Conservation (phyloP, 2,888 invertebrate genomes). For the Macrosoma leucophasiata region DNA sequence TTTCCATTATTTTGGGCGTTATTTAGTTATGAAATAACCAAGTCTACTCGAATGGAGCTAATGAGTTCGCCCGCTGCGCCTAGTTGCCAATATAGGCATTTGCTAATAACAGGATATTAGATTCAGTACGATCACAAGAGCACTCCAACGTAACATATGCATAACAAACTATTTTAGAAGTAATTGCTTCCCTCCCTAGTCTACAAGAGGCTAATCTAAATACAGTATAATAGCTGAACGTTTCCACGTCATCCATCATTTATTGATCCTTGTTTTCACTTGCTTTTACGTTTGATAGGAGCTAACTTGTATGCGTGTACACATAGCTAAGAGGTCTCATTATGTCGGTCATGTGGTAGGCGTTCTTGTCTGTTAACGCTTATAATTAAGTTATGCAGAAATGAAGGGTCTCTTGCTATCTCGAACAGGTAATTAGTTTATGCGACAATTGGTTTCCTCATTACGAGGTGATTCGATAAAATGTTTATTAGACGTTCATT, state of each 20-base stretch:
- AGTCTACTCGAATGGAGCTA: no score
- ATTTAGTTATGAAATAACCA: no score
- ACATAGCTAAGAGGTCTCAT: conserved; percentile 6
- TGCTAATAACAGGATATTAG: no score
- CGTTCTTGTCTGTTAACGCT: conserved; percentile 52
- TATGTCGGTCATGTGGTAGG: conserved; percentile 29
- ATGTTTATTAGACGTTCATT: no score
- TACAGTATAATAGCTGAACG: conserved; percentile 51
- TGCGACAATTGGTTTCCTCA: conserved; percentile 45
- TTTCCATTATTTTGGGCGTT: no score
- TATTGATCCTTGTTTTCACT: conserved; percentile 37
- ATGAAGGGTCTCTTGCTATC: conserved; percentile 62
- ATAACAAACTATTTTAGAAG: conserved; percentile 55
- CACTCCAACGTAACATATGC: conserved; percentile 46
- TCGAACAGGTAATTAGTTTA: conserved; percentile 65
- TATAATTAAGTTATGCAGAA: conserved; percentile 67
- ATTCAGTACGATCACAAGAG: no score
- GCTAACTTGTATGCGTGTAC: neutral
- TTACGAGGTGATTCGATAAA: no score
- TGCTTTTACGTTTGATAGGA: neutral
- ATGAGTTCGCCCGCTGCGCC: no score
- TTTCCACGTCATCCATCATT: conserved; percentile 36
- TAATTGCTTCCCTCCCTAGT: conserved; percentile 58
- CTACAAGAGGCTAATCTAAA: conserved; percentile 65
- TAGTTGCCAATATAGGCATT: no score